phyloP scores from a whole-genome alignment of 2,888 invertebrate species.

The Elegia similella region DNA sequence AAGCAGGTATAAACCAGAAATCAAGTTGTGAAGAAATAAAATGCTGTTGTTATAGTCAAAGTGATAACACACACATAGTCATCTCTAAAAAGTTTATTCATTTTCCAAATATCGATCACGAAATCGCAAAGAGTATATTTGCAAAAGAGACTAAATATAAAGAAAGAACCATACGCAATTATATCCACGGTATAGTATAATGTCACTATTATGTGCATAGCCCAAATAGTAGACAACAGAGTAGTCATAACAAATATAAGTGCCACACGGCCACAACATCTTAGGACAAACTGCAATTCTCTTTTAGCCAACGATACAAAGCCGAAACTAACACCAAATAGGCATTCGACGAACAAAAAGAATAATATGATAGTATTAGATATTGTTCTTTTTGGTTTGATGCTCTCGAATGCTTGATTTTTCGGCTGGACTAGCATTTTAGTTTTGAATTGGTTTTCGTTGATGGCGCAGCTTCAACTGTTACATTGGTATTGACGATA shows the following conservation, averaged over 20 bases:
- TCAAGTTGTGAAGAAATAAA: background rate
- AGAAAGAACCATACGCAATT: background rate
- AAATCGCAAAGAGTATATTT: conserved; percentile 4
- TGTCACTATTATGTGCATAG: background rate
- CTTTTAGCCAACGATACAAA: background rate
- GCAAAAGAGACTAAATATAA: background rate
- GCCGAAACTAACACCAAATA: background rate
- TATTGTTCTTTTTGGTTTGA: background rate
- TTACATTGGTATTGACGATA: too few species aligned
- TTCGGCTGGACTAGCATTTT: background rate
- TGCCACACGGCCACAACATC: background rate
- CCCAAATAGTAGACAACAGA: background rate
- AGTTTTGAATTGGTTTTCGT: background rate
- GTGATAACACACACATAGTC: background rate
- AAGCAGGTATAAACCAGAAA: background rate
- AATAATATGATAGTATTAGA: background rate
- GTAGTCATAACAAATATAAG: background rate
- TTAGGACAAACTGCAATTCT: background rate
- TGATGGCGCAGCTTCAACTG: too few species aligned
- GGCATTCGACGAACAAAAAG: background rate
- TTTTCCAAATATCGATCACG: background rate
- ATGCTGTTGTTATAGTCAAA: too few species aligned
- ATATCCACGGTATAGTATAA: background rate
- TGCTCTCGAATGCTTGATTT: background rate
- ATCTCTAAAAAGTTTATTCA: background rate